Base-by-base conservation (phyloP, 2,888 invertebrate genomes). In the Leucoma salicis region DNA sequence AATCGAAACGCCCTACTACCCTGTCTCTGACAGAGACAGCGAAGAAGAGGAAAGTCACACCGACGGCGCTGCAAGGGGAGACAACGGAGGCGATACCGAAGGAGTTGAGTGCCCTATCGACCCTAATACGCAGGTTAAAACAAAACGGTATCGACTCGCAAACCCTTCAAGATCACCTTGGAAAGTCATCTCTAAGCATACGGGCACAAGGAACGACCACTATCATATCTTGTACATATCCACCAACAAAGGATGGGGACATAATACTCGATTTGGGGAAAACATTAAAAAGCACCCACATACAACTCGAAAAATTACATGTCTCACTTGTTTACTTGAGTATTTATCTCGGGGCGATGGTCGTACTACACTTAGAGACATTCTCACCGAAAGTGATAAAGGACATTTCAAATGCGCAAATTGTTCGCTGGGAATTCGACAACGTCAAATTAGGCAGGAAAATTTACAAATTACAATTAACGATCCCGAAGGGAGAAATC, bases 191-290 rank as follows among this genome's bases (percentile, higher is more conserved):
- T 11, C 14, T 34, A 18, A 18, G 6, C 39, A 34, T 40, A 34
- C 4, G 3, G 28, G 33, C 14, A 40, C 34, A 12, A 29, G 21
- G 29, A 4, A 7, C 18, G 14, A 40, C 14, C 27, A 27, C n/a
- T 27, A 11, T n/a, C 27, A 27, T 34, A 27, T 40, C 28, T n/a
- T 40, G 16, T 40, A 40, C 27, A 8, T 40, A 18, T 40, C 39
- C 27, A 40, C 39, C 3, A 40, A 34, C 34, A 40, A 40, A 34
- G 21, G 13, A 14, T 40, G 39, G 39, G 34, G 39, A 29, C 16
- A 27, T 15, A 40, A 40, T 25, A 18, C 12, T 29, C 11, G 29
- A 34, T 18, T 40, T 40, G 34, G 34, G 14, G 14, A 40, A 34
- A 21, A 14, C 11, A 34, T 34, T 34, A 40, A 14, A 33, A 8